These are phyloP conservation scores for Radopholus similis DNA, from an alignment of 1,140 invertebrate genomes.

Conservation along the genomic window DNA sequence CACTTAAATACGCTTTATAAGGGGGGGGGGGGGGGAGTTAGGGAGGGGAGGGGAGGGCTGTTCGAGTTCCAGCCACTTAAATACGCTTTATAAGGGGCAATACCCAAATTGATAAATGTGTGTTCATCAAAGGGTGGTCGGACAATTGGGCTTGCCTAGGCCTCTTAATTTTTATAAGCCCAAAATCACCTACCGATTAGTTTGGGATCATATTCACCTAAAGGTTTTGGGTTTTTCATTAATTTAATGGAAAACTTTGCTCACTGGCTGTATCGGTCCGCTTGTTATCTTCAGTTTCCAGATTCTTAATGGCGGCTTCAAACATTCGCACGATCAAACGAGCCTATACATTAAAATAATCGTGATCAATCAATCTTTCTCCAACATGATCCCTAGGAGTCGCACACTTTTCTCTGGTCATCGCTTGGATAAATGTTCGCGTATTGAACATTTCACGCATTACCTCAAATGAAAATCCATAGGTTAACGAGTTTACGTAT, in stretches of 20 bases:
- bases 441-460: slow-evolving; percentile 60
- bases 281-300: slow-evolving; percentile 50
- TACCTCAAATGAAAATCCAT: slow-evolving; percentile 33
- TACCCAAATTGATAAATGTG: no score
- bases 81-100: no score
- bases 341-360: slow-evolving; percentile 42
- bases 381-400: slow-evolving; percentile 29
- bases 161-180: no score
- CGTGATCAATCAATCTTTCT: not conserved
- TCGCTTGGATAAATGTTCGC: slow-evolving; percentile 54
- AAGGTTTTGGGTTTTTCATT: no score
- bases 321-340: slow-evolving; percentile 56
- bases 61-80: no score
- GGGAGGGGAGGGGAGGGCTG: no score
- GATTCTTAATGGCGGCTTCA: slow-evolving; percentile 52
- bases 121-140: no score
- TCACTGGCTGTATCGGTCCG: slow-evolving; percentile 49
- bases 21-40: no score
- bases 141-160: no score
- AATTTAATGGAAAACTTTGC: not conserved
- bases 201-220: not conserved
- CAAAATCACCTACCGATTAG: no score
- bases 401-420: slow-evolving; percentile 46
- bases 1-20: no score
- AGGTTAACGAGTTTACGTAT: not conserved